Evolutionary conservation across 2,888 invertebrate genomes (phyloP).

Genomic region (Drosophila macrothrix): DNA sequence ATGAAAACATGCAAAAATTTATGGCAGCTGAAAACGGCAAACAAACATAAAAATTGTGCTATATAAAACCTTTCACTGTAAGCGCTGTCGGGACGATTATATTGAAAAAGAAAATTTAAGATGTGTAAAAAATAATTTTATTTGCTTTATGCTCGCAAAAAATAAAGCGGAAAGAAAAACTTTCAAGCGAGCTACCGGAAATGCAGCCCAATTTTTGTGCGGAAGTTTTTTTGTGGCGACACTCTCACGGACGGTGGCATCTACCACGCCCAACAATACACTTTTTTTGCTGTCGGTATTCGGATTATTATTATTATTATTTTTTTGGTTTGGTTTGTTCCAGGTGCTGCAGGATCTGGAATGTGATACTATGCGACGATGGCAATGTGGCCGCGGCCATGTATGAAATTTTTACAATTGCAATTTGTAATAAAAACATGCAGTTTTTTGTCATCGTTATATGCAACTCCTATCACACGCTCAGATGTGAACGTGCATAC

Average conservation of each 20-base stretch:
- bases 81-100: constrained; percentile 58
- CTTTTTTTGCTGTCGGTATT: background rate
- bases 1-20: constrained; percentile 80
- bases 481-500: constrained; percentile 22
- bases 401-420: constrained; percentile 80
- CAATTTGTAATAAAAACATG: constrained; percentile 81
- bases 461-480: constrained; percentile 63
- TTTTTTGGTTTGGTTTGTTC: constrained; percentile 5
- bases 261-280: constrained; percentile 18
- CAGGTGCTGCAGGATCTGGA: constrained; percentile 53
- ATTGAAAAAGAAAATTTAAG: constrained; percentile 66
- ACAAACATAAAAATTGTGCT: constrained; percentile 34
- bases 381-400: constrained; percentile 75
- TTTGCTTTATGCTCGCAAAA: constrained; percentile 70
- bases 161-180: constrained; percentile 40
- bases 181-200: constrained; percentile 44
- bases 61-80: constrained; percentile 19
- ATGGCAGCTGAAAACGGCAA: constrained; percentile 59
- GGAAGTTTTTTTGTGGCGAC: constrained; percentile 78
- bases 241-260: constrained; percentile 57
- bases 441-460: constrained; percentile 77
- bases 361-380: constrained; percentile 70
- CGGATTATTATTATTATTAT: background rate
- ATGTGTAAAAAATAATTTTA: constrained; percentile 65
- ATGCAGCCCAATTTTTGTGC: constrained; percentile 76